Evolutionary conservation across 1,140 invertebrate species (phyloP), one percentile per base, ranked within the genome.

Genomic region (Acromyrmex echinatior): DNA sequence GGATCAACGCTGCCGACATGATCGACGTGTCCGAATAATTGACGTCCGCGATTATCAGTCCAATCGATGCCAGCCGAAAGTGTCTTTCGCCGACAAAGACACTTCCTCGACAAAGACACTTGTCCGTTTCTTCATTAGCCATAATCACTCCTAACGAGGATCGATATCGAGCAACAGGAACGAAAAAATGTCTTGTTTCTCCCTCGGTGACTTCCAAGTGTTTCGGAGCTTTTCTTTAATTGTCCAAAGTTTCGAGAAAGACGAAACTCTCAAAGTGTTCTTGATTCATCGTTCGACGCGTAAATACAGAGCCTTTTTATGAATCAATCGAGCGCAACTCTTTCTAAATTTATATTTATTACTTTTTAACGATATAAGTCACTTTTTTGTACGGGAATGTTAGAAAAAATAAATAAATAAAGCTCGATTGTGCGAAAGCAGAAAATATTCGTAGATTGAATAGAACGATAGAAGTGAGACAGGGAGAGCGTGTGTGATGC

Each of bases 11-110:
- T 16, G 21, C 66, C 45, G 31, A 71, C n/a, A 12, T 84, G 70
- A 87, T 87, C 70, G 70, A 66, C 80, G 71, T 87, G 62, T 85
- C 71, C 68, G 86, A 84, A 85, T 87, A 87, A 87, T 87, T 87
- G 86, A 85, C 80, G 51, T 76, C 60, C 80, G 81, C 53, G 60
- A 82, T 70, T 77, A 87, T 87, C 63, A 63, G 71, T 49, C 68
- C 80, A 85, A 87, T 87, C 80, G 86, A 84, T 49, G 70, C 79
- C 80, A 53, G 31, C 58, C 70, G 70, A 68, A 84, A 87, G 80
- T 62, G 70, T 85, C 80, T 51, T 25, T 25, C 58, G 18, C 16
- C 53, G 63, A 78, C 73, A 56, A 77, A 68, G 60, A 78, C 60
- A 63, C 51, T 28, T 35, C 25, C 25, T 25, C 53, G 63, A 78